Percentiles rank a stretch among this genome's conserved stretches.
Conservation (phyloP, 2,888 invertebrate genomes). For the Timema podura region DNA sequence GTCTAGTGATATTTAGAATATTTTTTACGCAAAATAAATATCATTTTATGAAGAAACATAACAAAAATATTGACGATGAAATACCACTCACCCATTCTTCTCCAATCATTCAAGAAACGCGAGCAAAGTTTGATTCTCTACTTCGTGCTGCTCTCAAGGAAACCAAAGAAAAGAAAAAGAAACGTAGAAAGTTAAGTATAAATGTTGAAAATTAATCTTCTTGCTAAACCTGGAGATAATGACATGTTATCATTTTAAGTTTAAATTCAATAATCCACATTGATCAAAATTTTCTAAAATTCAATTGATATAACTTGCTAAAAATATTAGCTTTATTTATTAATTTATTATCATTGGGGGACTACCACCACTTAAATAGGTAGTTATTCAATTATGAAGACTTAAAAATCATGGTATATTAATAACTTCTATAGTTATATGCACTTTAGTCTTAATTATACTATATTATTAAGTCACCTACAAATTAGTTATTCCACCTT, state of each 20-base stretch:
- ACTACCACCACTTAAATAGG: too few species aligned
- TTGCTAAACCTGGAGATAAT: too few species aligned
- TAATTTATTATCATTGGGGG: too few species aligned
- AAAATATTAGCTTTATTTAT: background rate
- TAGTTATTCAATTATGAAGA: too few species aligned
- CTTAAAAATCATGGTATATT: too few species aligned
- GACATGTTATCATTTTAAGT: background rate
- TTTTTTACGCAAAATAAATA: too few species aligned
- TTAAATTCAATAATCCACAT: background rate
- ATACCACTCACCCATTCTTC: conserved; percentile 23
- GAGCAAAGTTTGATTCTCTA: conserved; percentile 40
- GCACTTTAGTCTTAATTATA: too few species aligned
- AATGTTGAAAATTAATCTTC: background rate
- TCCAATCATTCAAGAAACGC: conserved; percentile 39
- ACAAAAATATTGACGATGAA: conserved; percentile 22
- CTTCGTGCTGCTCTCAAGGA: conserved; percentile 37
- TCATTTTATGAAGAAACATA: background rate
- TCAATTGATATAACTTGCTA: background rate
- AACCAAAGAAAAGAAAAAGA: conserved; percentile 34
- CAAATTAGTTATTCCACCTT: too few species aligned
- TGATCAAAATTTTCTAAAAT: background rate
- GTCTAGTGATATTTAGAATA: too few species aligned
- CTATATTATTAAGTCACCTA: too few species aligned
- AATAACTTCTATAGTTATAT: too few species aligned
- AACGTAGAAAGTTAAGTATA: background rate